Evolutionary conservation across 2,888 invertebrate species (phyloP), one percentile per base, ranked within the genome.

Genomic region (Eupeodes latifasciatus): DNA sequence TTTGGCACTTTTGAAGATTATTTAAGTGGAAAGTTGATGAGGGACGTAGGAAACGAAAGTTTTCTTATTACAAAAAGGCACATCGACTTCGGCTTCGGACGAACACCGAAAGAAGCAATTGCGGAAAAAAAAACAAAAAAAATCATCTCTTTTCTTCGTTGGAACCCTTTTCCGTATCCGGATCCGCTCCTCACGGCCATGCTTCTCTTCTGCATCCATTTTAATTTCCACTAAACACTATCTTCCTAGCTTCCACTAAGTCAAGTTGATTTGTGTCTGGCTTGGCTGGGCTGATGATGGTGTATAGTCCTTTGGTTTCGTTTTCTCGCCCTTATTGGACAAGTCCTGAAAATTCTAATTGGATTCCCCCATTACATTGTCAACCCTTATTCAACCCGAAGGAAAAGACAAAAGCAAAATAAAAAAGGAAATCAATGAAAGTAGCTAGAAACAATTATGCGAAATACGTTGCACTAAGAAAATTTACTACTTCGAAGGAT

Each of bases 21-120:
- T 81, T 88, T 85, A 78, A 85, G 85, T 81, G 85, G 88, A 88
- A 88, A 88, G 74, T 81, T 85, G 78, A 88, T 85, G 88, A 85
- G 81, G 77, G 85, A 77, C 76, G 53, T 59, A 59, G 19, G 71
- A 55, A 66, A 67, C 34, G 47, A 88, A 88, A 88, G 85, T 85
- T 85, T 88, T 81, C 88, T 81, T 85, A 81, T 85, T 85, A 85
- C 85, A 88, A 81, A 87, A 78, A 69, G 80, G 76, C 74, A 69
- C 76, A 57, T 67, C 40, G 40, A 40, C 40, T 7, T 4, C 40
- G 27, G 27, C 27, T 27, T 40, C 62, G 74, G 69, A 67, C 59
- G 62, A 57, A 67, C 40, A 64, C 16, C 10, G 34, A 36, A 36
- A 71, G 67, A 36, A 71, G 67, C 47, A 47, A 53, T 44, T 44